Conservation (phyloP, 2,888 invertebrate genomes). For the Diarsia brunnea region DNA sequence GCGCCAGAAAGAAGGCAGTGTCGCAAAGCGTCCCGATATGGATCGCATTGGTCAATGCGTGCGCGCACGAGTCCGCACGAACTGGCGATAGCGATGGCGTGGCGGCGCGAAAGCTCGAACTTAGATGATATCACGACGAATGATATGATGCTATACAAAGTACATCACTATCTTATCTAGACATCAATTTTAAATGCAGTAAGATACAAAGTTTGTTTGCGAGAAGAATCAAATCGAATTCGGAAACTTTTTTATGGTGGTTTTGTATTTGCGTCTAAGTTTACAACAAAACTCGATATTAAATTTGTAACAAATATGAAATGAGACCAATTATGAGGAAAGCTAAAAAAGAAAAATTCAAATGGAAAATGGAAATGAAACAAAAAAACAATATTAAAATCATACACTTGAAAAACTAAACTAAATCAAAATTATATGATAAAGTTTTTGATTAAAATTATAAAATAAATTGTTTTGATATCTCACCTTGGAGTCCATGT, state of each 20-base stretch:
- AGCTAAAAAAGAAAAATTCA: not conserved
- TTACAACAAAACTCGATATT: not conserved
- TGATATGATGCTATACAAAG: not conserved
- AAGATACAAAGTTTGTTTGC: not conserved
- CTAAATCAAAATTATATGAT: not conserved
- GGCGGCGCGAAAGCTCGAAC: not conserved
- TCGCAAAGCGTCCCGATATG: constrained; percentile 81
- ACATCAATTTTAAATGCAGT: not conserved
- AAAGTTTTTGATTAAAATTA: no score
- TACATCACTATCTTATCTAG: constrained; percentile 15
- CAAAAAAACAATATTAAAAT: not conserved
- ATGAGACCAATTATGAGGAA: not conserved
- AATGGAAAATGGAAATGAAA: not conserved
- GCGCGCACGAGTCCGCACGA: constrained; percentile 56
- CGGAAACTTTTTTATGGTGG: not conserved
- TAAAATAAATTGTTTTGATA: not conserved
- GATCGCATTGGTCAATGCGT: constrained; percentile 78
- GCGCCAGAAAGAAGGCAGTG: constrained; percentile 70
- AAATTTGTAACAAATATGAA: not conserved
- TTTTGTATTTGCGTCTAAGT: not conserved
- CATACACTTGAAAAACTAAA: not conserved
- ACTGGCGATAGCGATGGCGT: not conserved
- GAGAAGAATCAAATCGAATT: not conserved
- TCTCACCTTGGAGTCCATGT: constrained; percentile 89
- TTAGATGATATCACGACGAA: constrained; percentile 32